These are phyloP conservation scores for Equus quagga DNA, from an alignment of 2,113 vertebrate species.

Conservation along the genomic window DNA sequence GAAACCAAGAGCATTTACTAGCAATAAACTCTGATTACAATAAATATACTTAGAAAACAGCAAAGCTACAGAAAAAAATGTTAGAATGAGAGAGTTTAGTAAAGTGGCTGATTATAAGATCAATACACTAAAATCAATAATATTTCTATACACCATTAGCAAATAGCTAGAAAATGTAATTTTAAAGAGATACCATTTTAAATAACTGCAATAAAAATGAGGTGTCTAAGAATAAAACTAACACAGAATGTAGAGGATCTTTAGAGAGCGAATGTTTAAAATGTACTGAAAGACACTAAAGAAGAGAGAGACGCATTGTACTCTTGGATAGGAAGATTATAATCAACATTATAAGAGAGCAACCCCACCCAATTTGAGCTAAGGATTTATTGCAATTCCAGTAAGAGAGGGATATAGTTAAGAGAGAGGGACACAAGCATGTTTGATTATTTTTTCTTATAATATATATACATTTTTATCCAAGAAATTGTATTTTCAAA, in stretches of 20 bases:
- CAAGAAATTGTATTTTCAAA: neutral
- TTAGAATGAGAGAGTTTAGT: neutral
- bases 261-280: neutral
- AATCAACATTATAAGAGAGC: neutral
- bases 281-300: neutral
- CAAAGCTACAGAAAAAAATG: neutral
- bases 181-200: neutral
- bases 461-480: neutral
- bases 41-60: neutral
- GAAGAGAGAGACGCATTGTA: neutral
- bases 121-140: constrained; percentile 30
- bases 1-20: neutral
- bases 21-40: neutral
- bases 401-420: neutral
- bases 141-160: neutral
- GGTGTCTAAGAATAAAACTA: neutral
- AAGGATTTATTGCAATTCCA: neutral
- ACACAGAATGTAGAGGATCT: neutral
- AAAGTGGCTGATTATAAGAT: neutral
- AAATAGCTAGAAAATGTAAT: constrained; percentile 20
- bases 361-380: neutral
- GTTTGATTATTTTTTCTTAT: neutral
- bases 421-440: neutral
- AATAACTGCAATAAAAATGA: constrained; percentile 23
- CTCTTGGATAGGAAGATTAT: neutral